phyloP scores from a whole-genome alignment of 1,140 invertebrate species.

The Bicyclus anynana region DNA sequence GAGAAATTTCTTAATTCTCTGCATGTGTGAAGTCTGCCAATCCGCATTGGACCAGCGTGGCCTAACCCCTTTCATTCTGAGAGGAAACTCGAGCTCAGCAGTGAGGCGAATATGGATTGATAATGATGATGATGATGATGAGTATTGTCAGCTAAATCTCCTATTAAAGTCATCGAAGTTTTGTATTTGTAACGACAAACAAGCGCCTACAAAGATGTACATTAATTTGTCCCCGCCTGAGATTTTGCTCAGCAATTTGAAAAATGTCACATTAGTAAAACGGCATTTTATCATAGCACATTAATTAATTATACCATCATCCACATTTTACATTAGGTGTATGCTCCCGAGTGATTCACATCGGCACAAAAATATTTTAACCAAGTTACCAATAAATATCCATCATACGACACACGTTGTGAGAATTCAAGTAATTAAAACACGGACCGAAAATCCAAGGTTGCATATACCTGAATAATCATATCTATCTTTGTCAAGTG shows the following conservation, averaged over 20 bases:
- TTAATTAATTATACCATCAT: not conserved
- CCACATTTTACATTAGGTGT: not conserved
- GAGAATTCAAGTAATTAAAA: conserved; percentile 74
- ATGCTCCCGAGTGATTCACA: not conserved
- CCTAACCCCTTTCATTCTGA: too few relatives aligned
- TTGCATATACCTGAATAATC: conserved; percentile 65
- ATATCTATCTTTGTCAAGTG: conserved; percentile 70
- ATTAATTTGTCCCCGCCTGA: not conserved
- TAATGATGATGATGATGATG: too few relatives aligned
- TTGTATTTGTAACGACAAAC: too few relatives aligned
- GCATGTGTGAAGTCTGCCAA: too few relatives aligned
- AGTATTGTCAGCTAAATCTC: too few relatives aligned
- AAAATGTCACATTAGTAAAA: not conserved
- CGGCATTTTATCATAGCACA: not conserved
- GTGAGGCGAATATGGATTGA: too few relatives aligned
- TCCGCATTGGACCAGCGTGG: too few relatives aligned
- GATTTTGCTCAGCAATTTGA: not conserved
- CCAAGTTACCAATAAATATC: conserved; percentile 33
- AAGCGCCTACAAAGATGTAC: not conserved
- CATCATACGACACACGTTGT: conserved; percentile 53
- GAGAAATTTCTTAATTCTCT: too few relatives aligned
- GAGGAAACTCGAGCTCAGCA: too few relatives aligned
- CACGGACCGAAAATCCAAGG: conserved; percentile 60
- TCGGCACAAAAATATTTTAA: conserved; percentile 1
- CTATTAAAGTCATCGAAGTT: too few relatives aligned